Conservation (phyloP, 64 coral and sea anemone species). For the Platygyra sinensis region DNA sequence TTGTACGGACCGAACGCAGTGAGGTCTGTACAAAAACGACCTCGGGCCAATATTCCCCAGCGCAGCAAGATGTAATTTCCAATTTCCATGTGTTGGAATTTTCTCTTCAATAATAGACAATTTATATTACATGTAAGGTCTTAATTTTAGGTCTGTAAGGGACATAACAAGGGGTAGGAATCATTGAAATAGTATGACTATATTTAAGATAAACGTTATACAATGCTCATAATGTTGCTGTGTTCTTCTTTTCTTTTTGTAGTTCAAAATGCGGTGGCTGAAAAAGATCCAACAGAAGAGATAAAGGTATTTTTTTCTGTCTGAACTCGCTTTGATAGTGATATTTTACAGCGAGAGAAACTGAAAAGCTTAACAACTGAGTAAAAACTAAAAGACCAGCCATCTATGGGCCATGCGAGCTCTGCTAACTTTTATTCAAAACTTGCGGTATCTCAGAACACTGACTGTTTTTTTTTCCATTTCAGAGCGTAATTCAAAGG, state of each 20-base stretch:
- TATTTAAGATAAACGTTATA: background rate
- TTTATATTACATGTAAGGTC: no score
- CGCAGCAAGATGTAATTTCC: no score
- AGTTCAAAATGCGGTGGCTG: conserved; percentile 2
- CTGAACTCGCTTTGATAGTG: background rate
- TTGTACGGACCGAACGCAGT: no score
- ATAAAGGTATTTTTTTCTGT: background rate
- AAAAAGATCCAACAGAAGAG: background rate
- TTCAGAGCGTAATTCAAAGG: conserved; percentile 80
- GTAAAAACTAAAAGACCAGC: background rate
- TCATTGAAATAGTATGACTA: background rate
- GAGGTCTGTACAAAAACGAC: no score
- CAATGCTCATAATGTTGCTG: background rate
- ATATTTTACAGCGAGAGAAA: background rate
- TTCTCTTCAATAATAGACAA: no score
- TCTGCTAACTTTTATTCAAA: background rate
- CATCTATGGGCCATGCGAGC: background rate
- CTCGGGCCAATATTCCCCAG: no score
- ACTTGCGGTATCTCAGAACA: background rate
- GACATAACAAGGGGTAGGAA: background rate
- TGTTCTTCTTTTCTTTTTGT: background rate
- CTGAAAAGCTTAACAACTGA: background rate
- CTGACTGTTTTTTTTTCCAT: background rate
- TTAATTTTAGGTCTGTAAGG: no score
- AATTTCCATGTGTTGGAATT: no score